phyloP scores from a whole-genome alignment of 1,140 invertebrate species.

The Spodoptera litura region DNA sequence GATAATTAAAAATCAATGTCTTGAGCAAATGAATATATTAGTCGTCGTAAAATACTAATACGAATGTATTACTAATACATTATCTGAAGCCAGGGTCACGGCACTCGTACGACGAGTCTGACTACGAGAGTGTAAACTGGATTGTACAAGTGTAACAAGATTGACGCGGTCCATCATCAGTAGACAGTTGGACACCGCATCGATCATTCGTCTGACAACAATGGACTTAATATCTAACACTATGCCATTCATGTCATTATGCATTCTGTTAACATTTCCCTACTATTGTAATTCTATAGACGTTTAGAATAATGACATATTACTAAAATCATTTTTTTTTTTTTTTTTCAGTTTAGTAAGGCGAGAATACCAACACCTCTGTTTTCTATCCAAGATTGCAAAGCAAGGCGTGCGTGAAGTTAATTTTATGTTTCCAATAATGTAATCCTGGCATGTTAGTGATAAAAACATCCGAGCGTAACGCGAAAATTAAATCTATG shows the following conservation, averaged over 20 bases:
- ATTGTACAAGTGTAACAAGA: slow-evolving; percentile 42
- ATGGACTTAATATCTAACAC: slow-evolving; percentile 18
- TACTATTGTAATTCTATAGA: too few relatives aligned
- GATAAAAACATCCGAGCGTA: slow-evolving; percentile 38
- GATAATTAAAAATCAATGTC: background rate
- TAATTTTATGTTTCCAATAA: background rate
- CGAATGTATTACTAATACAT: slow-evolving; percentile 11
- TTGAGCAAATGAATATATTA: background rate
- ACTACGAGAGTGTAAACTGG: slow-evolving; percentile 30
- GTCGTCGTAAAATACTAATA: slow-evolving; percentile 1
- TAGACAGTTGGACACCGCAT: slow-evolving; percentile 15
- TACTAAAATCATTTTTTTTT: too few relatives aligned
- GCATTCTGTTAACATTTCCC: background rate
- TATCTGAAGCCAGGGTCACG: slow-evolving; percentile 36
- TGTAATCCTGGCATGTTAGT: slow-evolving; percentile 26
- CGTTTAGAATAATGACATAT: too few relatives aligned
- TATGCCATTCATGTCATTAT: slow-evolving; percentile 3
- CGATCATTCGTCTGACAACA: slow-evolving; percentile 14
- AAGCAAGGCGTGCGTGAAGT: too few relatives aligned
- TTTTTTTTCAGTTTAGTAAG: too few relatives aligned
- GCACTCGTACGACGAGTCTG: slow-evolving; percentile 42
- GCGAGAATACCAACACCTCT: too few relatives aligned
- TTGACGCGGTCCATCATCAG: slow-evolving; percentile 22
- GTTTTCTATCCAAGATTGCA: too few relatives aligned
- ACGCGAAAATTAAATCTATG: slow-evolving; percentile 44